phyloP scores from a whole-genome alignment of 2,797 vertebrate species.

The Sebastiscus albofasciatus region DNA sequence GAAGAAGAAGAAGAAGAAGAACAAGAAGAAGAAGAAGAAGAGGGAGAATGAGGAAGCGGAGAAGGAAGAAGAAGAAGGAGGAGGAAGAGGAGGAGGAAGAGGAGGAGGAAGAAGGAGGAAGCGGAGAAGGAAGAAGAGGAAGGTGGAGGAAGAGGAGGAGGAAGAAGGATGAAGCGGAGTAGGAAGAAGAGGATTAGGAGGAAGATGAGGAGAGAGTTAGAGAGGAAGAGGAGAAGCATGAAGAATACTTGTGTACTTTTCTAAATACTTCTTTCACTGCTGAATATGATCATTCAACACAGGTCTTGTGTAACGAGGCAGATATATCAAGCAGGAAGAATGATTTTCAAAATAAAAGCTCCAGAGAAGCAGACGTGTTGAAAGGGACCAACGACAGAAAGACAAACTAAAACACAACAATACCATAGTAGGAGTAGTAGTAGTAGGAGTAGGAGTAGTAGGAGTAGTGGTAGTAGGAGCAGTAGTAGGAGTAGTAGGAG shows the following conservation, averaged over 20 bases:
- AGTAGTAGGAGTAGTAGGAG: too few relatives aligned
- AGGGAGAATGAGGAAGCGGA: too few relatives aligned
- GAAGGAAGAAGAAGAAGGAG: fast-evolving
- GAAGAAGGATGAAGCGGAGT: not conserved
- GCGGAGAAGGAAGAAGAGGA: not conserved
- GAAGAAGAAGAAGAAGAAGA: too few relatives aligned
- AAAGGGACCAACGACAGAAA: not conserved
- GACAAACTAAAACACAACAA: not conserved
- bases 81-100: fast-evolving
- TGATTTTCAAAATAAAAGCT: not conserved
- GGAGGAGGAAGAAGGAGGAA: fast-evolving
- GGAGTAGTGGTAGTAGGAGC: too few relatives aligned
- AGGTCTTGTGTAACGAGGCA: not conserved
- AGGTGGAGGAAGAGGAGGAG: too few relatives aligned
- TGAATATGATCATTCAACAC: not conserved
- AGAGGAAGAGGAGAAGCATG: not conserved
- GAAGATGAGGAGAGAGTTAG: too few relatives aligned
- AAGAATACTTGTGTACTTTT: not conserved
- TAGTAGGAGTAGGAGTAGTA: too few relatives aligned
- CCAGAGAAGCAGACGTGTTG: not conserved
- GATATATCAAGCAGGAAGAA: not conserved
- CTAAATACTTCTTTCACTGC: not conserved
- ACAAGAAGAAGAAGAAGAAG: too few relatives aligned
- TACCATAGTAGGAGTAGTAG: not conserved
- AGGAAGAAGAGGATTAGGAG: not conserved